These are phyloP conservation scores for Ahaetulla prasina DNA, from an alignment of 2,113 vertebrate genomes.

Conservation along the genomic window DNA sequence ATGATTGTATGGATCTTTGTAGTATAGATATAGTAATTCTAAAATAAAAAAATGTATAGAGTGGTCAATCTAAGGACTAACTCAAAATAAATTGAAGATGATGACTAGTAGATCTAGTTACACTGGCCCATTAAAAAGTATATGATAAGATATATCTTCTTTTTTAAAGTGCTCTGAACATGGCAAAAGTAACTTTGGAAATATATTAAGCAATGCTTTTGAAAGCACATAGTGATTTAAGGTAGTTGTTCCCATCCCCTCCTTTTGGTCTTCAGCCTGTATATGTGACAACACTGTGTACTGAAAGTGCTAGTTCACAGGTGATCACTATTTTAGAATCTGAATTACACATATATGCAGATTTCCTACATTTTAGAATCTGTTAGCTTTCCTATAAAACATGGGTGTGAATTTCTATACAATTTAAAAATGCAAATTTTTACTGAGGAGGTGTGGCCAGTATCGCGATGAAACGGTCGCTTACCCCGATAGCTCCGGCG, in stretches of 20 bases:
- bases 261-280: neutral
- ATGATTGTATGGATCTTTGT: neutral
- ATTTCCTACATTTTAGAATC: no score
- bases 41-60: neutral
- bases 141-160: rapidly evolving
- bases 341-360: no score
- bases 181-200: neutral
- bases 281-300: conserved; percentile 17
- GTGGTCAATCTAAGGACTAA: neutral
- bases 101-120: no score
- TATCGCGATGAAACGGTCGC: no score
- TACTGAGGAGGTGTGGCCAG: no score
- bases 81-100: neutral
- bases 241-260: neutral
- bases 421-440: no score
- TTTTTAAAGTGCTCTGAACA: neutral
- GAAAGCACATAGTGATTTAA: neutral
- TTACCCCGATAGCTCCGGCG: no score
- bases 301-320: neutral
- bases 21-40: neutral
- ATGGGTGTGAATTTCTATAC: no score
- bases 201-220: neutral
- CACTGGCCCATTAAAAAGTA: neutral
- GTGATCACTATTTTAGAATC: no score
- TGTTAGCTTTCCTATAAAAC: no score